Evolutionary conservation across 2,888 invertebrate species (phyloP).

Genomic region (Brachylomia viminalis): DNA sequence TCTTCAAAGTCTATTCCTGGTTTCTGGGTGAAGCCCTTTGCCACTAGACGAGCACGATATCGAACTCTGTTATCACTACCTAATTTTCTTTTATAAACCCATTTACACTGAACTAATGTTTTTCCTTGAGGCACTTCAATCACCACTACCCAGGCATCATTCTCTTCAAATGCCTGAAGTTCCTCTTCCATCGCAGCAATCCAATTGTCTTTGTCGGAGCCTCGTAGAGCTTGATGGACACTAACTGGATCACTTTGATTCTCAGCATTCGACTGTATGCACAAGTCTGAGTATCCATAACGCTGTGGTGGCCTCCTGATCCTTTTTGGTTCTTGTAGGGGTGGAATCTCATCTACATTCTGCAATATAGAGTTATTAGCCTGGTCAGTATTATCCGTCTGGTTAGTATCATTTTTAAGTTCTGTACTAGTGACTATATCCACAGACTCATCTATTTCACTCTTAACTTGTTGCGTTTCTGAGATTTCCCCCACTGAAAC

Average conservation of each 20-base stretch:
- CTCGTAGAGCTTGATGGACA: slow-evolving; percentile 19
- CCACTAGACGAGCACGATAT: slow-evolving; percentile 20
- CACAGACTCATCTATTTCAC: slow-evolving; percentile 28
- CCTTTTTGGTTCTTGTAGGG: too few relatives aligned
- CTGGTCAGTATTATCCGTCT: background rate
- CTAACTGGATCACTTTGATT: slow-evolving; percentile 9
- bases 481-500: slow-evolving; percentile 25
- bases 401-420: background rate
- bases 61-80: slow-evolving; percentile 26
- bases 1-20: slow-evolving; percentile 21
- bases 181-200: too few relatives aligned
- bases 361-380: background rate
- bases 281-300: slow-evolving; percentile 22
- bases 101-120: background rate
- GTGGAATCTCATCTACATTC: background rate
- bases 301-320: slow-evolving; percentile 10
- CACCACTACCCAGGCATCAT: slow-evolving; percentile 3
- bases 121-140: too few relatives aligned
- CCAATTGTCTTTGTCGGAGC: too few relatives aligned
- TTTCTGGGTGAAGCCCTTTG: slow-evolving; percentile 16
- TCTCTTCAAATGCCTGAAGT: background rate
- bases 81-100: slow-evolving; percentile 28
- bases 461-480: background rate
- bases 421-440: slow-evolving; percentile 26
- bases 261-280: background rate